Conservation (phyloP, 2,113 vertebrate genomes). For the Oncorhynchus keta region DNA sequence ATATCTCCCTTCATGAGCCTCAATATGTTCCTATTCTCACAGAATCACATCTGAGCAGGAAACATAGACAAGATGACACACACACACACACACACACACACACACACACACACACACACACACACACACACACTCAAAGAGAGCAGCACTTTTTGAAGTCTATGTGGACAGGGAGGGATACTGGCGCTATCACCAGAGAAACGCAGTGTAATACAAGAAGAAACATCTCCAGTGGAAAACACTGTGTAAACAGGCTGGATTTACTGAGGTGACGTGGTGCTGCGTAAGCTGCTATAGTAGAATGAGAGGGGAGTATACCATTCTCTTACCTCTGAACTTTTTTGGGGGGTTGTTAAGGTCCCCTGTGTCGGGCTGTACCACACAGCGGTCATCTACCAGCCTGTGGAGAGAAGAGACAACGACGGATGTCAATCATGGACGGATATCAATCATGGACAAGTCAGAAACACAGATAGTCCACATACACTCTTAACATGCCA, state of each 20-base stretch:
- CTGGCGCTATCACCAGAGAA: constrained; percentile 59
- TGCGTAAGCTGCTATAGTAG: no score
- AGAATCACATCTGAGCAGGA: background rate
- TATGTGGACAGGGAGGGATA: constrained; percentile 32
- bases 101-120: background rate
- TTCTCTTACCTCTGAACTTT: constrained; percentile 91
- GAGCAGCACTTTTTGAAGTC: constrained; percentile 53
- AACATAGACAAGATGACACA: background rate
- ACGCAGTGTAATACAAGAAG: constrained; percentile 56
- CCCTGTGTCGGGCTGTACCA: constrained; percentile 94
- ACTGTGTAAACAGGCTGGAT: constrained; percentile 48
- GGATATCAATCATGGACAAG: background rate
- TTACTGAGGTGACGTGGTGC: constrained; percentile 35
- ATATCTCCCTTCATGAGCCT: constrained; percentile 16
- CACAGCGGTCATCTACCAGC: constrained; percentile 97
- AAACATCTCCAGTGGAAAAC: constrained; percentile 22
- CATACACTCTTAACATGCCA: background rate
- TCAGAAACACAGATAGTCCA: background rate
- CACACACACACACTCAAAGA: constrained; percentile 28
- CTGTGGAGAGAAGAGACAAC: constrained; percentile 66
- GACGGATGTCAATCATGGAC: background rate
- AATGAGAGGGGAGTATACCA: background rate
- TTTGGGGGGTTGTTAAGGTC: constrained; percentile 97
- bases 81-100: background rate
- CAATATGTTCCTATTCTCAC: no score